Conservation (phyloP, 2,888 invertebrate genomes). For the Metallyticus violacea region DNA sequence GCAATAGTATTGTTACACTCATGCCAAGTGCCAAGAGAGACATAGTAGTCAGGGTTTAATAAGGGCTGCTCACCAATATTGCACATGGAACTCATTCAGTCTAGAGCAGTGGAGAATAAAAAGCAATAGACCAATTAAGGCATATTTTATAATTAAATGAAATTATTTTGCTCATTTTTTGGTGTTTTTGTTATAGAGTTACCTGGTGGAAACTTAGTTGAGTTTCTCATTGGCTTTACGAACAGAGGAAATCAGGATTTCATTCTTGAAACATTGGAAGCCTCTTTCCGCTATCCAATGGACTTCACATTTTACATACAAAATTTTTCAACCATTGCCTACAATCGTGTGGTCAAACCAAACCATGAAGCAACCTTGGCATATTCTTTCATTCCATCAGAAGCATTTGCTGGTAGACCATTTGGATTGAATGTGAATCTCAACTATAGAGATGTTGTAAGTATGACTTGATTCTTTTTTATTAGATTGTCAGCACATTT, state of each 20-base stretch:
- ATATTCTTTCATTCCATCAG: slow-evolving; percentile 92
- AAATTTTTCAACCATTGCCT: slow-evolving; percentile 91
- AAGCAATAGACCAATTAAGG: too few species aligned
- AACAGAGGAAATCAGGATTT: slow-evolving; percentile 93
- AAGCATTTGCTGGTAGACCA: slow-evolving; percentile 94
- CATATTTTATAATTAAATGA: not conserved
- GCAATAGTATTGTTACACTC: too few species aligned
- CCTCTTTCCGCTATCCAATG: slow-evolving; percentile 98
- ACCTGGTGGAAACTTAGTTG: slow-evolving; percentile 88
- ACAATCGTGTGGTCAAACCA: slow-evolving; percentile 84
- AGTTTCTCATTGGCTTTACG: slow-evolving; percentile 92
- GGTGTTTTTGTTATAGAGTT: slow-evolving; percentile 60
- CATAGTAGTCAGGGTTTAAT: too few species aligned
- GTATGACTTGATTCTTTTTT: slow-evolving; percentile 24
- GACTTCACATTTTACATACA: slow-evolving; percentile 98
- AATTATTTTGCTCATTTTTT: not conserved
- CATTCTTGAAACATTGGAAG: slow-evolving; percentile 88
- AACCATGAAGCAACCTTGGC: slow-evolving; percentile 91
- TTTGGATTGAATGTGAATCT: slow-evolving; percentile 93
- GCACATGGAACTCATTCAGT: not conserved
- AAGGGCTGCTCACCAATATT: too few species aligned
- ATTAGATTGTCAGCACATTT: not conserved
- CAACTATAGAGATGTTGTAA: slow-evolving; percentile 79
- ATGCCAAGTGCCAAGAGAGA: too few species aligned
- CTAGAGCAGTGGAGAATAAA: too few species aligned